Evolutionary conservation across 2,113 vertebrate genomes (phyloP).

Genomic region (Kobus ellipsiprymnus): DNA sequence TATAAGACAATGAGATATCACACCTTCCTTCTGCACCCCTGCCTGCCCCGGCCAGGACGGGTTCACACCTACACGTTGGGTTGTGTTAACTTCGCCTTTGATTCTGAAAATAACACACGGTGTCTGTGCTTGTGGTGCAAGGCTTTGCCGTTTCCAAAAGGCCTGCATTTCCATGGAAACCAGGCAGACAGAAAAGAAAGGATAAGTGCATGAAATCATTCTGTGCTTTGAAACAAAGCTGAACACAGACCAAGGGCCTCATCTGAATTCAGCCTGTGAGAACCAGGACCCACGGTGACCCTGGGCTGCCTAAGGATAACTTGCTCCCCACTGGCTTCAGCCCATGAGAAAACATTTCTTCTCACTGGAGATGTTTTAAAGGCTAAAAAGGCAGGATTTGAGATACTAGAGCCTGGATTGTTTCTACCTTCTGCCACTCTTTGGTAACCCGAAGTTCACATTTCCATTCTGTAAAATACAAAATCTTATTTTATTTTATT

Average conservation of each 20-base stretch:
- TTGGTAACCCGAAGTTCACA: neutral
- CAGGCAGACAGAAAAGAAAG: slow-evolving; percentile 55
- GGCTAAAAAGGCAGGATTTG: neutral
- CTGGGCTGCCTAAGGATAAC: neutral
- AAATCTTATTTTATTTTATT: neutral
- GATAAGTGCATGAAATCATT: slow-evolving; percentile 39
- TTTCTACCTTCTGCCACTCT: neutral
- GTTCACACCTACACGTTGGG: neutral
- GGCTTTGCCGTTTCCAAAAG: slow-evolving; percentile 23
- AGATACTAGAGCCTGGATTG: neutral
- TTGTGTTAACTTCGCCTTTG: neutral
- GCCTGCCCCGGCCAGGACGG: neutral
- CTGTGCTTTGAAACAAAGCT: slow-evolving; percentile 43
- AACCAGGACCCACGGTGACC: neutral
- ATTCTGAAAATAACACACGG: slow-evolving; percentile 49
- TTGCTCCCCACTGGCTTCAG: neutral
- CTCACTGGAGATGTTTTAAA: neutral
- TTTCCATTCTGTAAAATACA: neutral
- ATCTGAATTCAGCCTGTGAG: slow-evolving; percentile 42
- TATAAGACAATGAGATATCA: neutral
- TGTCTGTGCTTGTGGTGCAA: neutral
- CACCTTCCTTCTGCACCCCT: neutral
- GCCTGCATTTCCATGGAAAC: slow-evolving; percentile 69
- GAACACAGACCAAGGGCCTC: neutral
- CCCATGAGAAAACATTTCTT: neutral